Conservation (phyloP, 1,140 invertebrate genomes). For the Cardiocondyla obscurior region DNA sequence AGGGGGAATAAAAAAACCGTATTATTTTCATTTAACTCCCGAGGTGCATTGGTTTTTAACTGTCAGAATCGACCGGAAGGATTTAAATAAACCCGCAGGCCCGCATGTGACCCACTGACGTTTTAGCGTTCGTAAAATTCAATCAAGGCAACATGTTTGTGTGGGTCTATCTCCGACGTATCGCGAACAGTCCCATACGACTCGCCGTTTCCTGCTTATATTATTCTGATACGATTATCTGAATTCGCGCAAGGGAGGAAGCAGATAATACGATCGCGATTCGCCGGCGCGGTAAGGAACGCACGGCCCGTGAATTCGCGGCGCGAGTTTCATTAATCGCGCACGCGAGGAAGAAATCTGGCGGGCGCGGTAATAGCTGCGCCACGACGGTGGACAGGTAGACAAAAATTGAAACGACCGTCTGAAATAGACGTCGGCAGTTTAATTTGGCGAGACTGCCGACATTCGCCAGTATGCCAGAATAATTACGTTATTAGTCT, state of each 20-base stretch:
- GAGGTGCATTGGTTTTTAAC: neutral
- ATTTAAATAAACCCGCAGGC: conserved; percentile 59
- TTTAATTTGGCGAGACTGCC: conserved; percentile 41
- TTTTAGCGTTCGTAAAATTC: conserved; percentile 50
- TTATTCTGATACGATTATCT: neutral
- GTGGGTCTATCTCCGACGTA: neutral
- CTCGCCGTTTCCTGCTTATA: neutral
- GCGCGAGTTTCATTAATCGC: conserved; percentile 30
- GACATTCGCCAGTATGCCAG: conserved; percentile 3
- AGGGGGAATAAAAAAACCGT: neutral
- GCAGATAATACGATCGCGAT: conserved; percentile 11
- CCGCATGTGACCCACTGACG: conserved; percentile 27
- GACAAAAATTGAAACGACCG: conserved; percentile 34
- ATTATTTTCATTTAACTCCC: neutral
- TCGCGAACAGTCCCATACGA: neutral
- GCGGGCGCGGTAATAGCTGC: neutral
- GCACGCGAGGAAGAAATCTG: conserved; percentile 5
- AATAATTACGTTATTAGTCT: conserved; percentile 60
- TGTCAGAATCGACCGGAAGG: conserved; percentile 44
- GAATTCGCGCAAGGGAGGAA: neutral
- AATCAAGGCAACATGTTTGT: conserved; percentile 9
- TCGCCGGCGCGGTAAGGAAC: neutral
- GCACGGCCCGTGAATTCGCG: neutral
- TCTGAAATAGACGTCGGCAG: conserved; percentile 24
- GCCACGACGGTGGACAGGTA: conserved; percentile 1